A percentile compares a stretch with the other conserved stretches of the same genome.
phyloP scores from a whole-genome alignment of 2,888 invertebrate genomes.

The Caenorhabditis sinica region DNA sequence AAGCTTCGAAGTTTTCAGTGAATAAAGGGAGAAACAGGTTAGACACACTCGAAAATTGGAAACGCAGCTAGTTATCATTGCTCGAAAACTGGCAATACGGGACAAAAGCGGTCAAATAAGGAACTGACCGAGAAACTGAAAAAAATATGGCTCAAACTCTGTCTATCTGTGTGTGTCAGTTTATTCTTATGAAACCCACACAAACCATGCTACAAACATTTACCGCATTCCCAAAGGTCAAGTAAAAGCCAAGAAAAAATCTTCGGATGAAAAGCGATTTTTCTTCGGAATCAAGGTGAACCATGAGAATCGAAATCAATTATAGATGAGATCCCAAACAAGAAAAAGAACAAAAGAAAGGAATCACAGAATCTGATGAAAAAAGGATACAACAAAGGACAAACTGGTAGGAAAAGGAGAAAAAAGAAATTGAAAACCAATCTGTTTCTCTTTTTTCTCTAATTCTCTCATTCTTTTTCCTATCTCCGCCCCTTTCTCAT shows the following conservation, averaged over 20 bases:
- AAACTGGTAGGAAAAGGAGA: constrained; percentile 20
- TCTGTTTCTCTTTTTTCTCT: constrained; percentile 14
- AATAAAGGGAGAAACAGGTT: no score
- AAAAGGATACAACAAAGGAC: constrained; percentile 5
- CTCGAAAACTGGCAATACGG: no score
- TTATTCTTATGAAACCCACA: no score
- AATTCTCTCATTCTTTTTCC: not conserved
- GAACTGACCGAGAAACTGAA: no score
- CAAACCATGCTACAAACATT: no score
- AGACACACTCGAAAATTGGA: no score
- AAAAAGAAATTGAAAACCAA: constrained; percentile 29
- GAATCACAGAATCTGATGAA: not conserved
- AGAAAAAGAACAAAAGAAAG: not conserved
- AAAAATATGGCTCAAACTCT: no score
- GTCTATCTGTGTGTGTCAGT: no score
- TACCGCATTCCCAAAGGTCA: not conserved
- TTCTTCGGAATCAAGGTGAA: no score
- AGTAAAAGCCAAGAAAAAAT: not conserved
- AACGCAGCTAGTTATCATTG: no score
- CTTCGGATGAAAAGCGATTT: not conserved
- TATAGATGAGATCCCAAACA: constrained; percentile 10
- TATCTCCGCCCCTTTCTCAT: not conserved
- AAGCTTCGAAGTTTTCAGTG: no score
- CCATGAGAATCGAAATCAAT: constrained; percentile 24
- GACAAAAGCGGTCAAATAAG: no score